Conservation (phyloP, 2,888 invertebrate species). For the Amblyjoppa proteus region DNA sequence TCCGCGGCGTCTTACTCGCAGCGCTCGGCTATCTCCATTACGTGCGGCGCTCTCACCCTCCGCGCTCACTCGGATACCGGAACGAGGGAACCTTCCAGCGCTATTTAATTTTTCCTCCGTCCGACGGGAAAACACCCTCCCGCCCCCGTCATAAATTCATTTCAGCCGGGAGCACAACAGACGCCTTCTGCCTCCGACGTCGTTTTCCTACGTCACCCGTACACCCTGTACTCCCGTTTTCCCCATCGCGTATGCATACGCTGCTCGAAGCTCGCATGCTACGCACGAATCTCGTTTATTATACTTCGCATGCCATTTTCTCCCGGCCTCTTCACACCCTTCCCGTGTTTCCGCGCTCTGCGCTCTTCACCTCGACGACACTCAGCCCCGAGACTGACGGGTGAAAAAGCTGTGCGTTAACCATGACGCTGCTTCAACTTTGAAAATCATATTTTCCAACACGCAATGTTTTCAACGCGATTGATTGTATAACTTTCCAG, state of each 20-base stretch:
- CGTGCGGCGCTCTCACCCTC: neutral
- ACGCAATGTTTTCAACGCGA: neutral
- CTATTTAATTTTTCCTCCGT: conserved; percentile 22
- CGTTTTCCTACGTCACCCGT: conserved; percentile 12
- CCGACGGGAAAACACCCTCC: conserved; percentile 15
- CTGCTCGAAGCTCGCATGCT: conserved; percentile 29
- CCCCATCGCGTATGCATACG: conserved; percentile 27
- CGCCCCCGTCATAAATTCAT: conserved; percentile 72
- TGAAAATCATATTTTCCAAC: conserved; percentile 7
- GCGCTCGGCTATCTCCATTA: conserved; percentile 41
- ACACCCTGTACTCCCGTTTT: conserved; percentile 1
- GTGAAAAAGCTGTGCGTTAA: neutral
- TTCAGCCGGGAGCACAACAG: conserved; percentile 33
- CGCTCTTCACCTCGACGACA: conserved; percentile 14
- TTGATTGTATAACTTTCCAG: neutral
- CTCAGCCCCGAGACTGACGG: neutral
- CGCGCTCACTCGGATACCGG: neutral
- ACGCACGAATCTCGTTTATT: conserved; percentile 43
- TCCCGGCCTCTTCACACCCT: conserved; percentile 9
- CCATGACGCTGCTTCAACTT: conserved; percentile 1
- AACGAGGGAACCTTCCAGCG: conserved; percentile 19
- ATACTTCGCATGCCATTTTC: conserved; percentile 24
- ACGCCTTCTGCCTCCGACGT: conserved; percentile 71
- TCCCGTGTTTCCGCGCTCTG: neutral
- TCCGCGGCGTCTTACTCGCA: conserved; percentile 28